These are phyloP conservation scores for Cancer borealis DNA, from an alignment of 2,888 invertebrate species.

Conservation along the genomic window DNA sequence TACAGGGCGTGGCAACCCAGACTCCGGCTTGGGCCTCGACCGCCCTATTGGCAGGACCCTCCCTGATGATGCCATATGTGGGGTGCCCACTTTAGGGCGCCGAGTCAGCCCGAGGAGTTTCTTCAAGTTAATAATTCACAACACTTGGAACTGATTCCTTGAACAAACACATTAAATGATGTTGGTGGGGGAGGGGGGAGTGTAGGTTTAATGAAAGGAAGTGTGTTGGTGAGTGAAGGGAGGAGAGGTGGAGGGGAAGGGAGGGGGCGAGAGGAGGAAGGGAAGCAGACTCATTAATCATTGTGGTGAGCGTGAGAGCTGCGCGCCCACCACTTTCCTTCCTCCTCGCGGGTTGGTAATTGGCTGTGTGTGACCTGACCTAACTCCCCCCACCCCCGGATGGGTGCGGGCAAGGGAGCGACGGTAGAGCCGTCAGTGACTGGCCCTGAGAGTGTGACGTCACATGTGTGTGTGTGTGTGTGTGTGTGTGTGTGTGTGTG, in stretches of 20 bases:
- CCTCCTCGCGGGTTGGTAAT: slow-evolving; percentile 4
- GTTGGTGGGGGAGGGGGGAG: not conserved
- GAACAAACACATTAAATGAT: not conserved
- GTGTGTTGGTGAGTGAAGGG: not conserved
- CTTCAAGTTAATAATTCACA: not conserved
- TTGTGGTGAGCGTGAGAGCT: slow-evolving; percentile 14
- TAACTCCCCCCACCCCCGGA: not conserved
- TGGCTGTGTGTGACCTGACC: slow-evolving; percentile 32
- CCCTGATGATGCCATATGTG: slow-evolving; percentile 61
- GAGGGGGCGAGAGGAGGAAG: slow-evolving; percentile 23
- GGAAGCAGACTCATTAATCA: slow-evolving; percentile 37
- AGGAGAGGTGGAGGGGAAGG: not conserved
- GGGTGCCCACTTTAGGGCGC: slow-evolving; percentile 32
- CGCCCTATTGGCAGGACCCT: slow-evolving; percentile 63
- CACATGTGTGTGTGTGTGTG: not conserved
- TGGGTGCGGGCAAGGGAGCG: not conserved
- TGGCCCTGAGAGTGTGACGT: not conserved
- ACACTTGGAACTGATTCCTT: not conserved
- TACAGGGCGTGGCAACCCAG: slow-evolving; percentile 64
- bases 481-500: slow-evolving; percentile 38
- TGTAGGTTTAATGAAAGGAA: not conserved
- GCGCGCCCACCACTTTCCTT: not conserved
- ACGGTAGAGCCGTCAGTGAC: not conserved
- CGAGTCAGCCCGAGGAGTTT: not conserved
- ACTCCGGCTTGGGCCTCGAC: slow-evolving; percentile 48